phyloP scores from a whole-genome alignment of 2,888 invertebrate genomes.

The Priocnemis perturbator region DNA sequence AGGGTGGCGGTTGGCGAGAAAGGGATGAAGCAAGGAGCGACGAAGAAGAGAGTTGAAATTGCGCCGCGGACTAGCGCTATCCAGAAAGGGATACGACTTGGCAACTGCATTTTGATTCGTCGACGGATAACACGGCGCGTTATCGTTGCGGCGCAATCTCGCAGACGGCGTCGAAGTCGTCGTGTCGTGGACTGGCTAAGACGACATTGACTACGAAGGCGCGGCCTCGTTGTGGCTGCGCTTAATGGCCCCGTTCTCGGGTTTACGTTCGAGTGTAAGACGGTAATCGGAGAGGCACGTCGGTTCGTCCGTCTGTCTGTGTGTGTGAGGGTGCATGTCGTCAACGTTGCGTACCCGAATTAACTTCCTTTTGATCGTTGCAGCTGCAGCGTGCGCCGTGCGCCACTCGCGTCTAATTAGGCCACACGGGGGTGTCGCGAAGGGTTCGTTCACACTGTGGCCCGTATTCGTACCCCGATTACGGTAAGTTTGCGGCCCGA shows the following conservation, averaged over 20 bases:
- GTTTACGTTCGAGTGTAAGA: constrained; percentile 26
- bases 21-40: too few relatives aligned
- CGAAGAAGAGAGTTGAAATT: constrained; percentile 19
- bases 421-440: background rate
- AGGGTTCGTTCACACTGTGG: background rate
- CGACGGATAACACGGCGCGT: constrained; percentile 42
- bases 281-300: constrained; percentile 29
- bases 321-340: constrained; percentile 3
- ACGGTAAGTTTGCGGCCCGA: background rate
- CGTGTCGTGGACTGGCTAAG: constrained; percentile 20
- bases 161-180: constrained; percentile 26
- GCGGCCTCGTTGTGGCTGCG: constrained; percentile 36
- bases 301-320: too few relatives aligned
- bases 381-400: constrained; percentile 9
- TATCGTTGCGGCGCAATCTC: constrained; percentile 40
- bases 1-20: background rate
- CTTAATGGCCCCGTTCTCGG: constrained; percentile 42
- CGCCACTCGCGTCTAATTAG: constrained; percentile 14
- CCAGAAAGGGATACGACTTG: constrained; percentile 50
- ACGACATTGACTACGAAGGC: constrained; percentile 10
- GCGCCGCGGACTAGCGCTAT: constrained; percentile 13
- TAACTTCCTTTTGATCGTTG: constrained; percentile 43
- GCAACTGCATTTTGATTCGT: constrained; percentile 61
- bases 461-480: background rate
- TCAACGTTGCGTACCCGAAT: constrained; percentile 32